phyloP scores from a whole-genome alignment of 1,140 invertebrate genomes.

The Lineus longissimus region DNA sequence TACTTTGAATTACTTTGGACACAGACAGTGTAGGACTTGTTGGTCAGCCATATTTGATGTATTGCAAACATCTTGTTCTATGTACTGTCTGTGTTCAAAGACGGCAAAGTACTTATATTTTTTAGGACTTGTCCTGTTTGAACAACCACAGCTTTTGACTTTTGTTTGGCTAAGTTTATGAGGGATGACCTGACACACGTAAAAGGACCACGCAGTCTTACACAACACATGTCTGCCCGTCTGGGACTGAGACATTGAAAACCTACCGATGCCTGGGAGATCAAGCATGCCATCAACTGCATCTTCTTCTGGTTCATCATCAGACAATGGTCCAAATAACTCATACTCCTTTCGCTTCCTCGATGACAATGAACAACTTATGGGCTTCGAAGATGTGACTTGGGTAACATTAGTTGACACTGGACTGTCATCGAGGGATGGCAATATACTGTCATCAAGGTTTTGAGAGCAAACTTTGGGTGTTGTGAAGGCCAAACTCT shows the following conservation, averaged over 20 bases:
- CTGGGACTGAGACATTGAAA: not conserved
- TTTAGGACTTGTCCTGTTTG: no score
- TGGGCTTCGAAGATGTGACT: not conserved
- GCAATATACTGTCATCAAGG: constrained; percentile 13
- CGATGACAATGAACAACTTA: constrained; percentile 4
- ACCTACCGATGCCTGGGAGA: not conserved
- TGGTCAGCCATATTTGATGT: no score
- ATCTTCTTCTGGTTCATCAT: constrained; percentile 1
- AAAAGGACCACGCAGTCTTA: not conserved
- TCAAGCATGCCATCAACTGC: not conserved
- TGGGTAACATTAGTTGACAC: not conserved
- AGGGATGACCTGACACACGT: not conserved
- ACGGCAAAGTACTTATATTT: no score
- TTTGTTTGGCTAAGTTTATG: not conserved
- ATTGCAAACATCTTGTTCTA: no score
- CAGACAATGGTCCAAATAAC: not conserved
- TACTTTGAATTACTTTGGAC: no score
- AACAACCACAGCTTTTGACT: no score
- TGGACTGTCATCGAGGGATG: constrained; percentile 20
- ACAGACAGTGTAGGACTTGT: no score
- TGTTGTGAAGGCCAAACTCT: constrained; percentile 22
- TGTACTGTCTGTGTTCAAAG: no score
- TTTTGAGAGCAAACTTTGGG: constrained; percentile 13
- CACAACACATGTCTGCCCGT: not conserved
- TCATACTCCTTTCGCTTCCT: constrained; percentile 15